phyloP scores from a whole-genome alignment of 2,888 invertebrate genomes.

The Calameuta filiformis region DNA sequence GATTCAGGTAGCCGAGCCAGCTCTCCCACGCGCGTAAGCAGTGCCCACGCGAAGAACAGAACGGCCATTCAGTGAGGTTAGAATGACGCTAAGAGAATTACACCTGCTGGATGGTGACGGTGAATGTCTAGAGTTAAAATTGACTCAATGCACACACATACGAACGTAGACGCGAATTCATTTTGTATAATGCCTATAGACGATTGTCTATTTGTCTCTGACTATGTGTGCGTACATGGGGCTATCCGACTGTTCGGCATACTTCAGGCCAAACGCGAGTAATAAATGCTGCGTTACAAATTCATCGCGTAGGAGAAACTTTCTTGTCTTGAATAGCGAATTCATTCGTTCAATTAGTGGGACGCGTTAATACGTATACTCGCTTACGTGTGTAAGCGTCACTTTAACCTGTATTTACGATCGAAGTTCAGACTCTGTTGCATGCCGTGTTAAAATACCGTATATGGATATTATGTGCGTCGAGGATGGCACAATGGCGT shows the following conservation, averaged over 20 bases:
- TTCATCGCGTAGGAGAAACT: background rate
- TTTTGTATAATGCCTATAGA: background rate
- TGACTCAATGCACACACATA: background rate
- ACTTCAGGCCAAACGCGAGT: background rate
- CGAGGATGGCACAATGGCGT: background rate
- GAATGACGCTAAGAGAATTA: constrained; percentile 11
- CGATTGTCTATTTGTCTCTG: background rate
- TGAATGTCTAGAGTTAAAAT: constrained; percentile 24
- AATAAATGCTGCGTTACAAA: background rate
- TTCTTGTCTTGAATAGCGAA: background rate
- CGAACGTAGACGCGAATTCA: background rate
- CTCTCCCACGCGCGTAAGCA: background rate
- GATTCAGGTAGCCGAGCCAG: background rate
- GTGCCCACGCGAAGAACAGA: background rate
- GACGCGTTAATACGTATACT: background rate
- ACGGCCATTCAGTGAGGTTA: background rate
- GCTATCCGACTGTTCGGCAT: background rate
- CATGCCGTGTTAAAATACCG: background rate
- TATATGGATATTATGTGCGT: background rate
- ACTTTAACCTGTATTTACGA: background rate
- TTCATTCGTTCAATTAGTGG: background rate
- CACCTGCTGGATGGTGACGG: constrained; percentile 25
- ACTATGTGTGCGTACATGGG: background rate
- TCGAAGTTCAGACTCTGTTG: background rate
- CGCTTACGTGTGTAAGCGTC: background rate